Evolutionary conservation across 2,888 invertebrate genomes (phyloP).

Genomic region (Parascotia fuliginaria): DNA sequence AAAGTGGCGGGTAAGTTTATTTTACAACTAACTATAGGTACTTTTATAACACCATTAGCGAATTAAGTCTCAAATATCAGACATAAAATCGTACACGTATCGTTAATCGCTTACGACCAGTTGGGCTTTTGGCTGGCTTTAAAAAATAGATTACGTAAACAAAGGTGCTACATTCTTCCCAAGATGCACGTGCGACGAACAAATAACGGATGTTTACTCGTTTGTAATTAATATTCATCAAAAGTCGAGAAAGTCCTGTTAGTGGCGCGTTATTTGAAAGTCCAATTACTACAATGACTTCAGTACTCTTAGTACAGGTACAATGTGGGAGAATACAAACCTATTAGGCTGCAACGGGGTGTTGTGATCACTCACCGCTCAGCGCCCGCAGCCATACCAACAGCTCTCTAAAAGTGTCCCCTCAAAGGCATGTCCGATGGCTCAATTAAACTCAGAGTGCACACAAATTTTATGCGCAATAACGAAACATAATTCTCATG

Average conservation of each 20-base stretch:
- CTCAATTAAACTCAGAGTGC: slow-evolving; percentile 36
- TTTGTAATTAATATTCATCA: slow-evolving; percentile 28
- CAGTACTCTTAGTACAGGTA: slow-evolving; percentile 9
- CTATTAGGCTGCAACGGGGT: slow-evolving; percentile 23
- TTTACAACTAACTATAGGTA: no score
- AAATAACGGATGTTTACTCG: slow-evolving; percentile 20
- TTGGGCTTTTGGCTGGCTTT: no score
- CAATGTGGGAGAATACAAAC: slow-evolving; percentile 15
- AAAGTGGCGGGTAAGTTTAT: slow-evolving; percentile 53
- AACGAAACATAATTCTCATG: not conserved
- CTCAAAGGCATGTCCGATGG: slow-evolving; percentile 35
- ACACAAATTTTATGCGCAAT: slow-evolving; percentile 2
- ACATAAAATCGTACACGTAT: no score
- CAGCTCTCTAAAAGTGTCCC: slow-evolving; percentile 18
- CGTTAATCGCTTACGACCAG: no score
- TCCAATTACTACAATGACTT: slow-evolving; percentile 27
- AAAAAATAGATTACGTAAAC: not conserved
- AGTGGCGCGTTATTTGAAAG: slow-evolving; percentile 31
- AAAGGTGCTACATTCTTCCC: not conserved
- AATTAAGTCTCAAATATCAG: no score
- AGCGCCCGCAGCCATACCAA: no score
- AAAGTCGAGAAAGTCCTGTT: slow-evolving; percentile 36
- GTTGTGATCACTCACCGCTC: not conserved
- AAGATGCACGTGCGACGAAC: slow-evolving; percentile 25
- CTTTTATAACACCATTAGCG: no score